phyloP scores from a whole-genome alignment of 2,797 vertebrate genomes.

The Coregonus sp. region DNA sequence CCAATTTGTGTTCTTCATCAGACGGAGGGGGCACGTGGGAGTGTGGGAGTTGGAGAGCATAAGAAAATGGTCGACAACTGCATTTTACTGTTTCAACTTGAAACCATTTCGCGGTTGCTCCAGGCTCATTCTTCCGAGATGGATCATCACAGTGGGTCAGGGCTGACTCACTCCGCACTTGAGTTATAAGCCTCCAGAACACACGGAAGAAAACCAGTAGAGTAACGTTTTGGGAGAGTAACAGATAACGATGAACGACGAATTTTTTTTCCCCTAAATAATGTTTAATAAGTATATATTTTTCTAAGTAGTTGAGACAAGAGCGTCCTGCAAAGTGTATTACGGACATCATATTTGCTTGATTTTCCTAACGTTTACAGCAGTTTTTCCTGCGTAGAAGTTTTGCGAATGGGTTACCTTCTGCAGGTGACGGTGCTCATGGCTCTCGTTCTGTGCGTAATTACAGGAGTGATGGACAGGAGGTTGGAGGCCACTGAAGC shows the following conservation, averaged over 20 bases:
- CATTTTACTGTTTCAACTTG: conserved; percentile 37
- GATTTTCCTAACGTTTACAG: background rate
- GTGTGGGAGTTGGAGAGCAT: conserved; percentile 24
- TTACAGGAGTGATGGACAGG: conserved; percentile 55
- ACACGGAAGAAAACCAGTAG: conserved; percentile 9
- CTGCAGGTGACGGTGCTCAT: conserved; percentile 52
- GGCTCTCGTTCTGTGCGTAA: conserved; percentile 36
- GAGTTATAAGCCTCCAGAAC: conserved; percentile 56
- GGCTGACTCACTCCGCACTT: conserved; percentile 66
- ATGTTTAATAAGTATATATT: background rate
- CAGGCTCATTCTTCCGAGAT: conserved; percentile 69
- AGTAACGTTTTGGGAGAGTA: conserved; percentile 21
- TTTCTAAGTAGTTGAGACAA: background rate
- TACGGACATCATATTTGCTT: background rate
- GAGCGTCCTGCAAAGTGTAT: background rate
- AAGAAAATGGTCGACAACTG: conserved; percentile 6
- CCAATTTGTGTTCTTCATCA: background rate
- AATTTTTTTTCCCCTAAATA: background rate
- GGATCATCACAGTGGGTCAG: conserved; percentile 64
- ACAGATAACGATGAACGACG: background rate
- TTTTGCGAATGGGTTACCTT: conserved; percentile 49
- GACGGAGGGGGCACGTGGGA: background rate
- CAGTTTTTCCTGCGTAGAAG: background rate
- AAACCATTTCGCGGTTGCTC: conserved; percentile 49
- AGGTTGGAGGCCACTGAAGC: conserved; percentile 71